Conservation (phyloP, 2,113 vertebrate genomes). For the Dermatemys mawii region DNA sequence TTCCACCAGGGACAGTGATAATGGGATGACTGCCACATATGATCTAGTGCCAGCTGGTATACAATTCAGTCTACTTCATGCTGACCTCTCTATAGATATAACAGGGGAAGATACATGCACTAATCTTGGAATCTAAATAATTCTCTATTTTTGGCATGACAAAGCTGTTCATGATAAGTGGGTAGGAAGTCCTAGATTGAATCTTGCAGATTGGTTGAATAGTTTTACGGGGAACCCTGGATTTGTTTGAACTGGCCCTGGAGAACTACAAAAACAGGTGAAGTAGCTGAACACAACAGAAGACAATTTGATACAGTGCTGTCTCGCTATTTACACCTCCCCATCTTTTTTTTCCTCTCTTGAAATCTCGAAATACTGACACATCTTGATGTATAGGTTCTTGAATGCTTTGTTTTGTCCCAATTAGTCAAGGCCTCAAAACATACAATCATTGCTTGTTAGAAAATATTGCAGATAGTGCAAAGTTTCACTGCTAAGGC, state of each 20-base stretch:
- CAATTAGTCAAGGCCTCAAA: not conserved
- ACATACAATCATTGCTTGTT: not conserved
- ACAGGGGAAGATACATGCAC: not conserved
- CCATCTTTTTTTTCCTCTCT: not conserved
- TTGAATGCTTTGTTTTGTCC: not conserved
- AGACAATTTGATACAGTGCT: not conserved
- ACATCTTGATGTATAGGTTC: not conserved
- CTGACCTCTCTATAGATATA: not conserved
- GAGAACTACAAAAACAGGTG: not conserved
- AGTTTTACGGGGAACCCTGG: not conserved
- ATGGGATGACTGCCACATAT: not conserved
- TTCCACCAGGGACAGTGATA: not conserved
- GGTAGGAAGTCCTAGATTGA: not conserved
- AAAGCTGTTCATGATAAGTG: not conserved
- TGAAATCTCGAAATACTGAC: not conserved
- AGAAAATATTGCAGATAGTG: not conserved
- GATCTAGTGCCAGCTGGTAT: not conserved
- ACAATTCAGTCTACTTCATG: not conserved
- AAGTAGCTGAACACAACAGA: slow-evolving; percentile 9
- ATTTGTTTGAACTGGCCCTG: not conserved
- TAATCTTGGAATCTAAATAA: not conserved
- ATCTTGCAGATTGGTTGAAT: not conserved
- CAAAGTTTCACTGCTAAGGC: not conserved
- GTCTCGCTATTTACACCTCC: not conserved
- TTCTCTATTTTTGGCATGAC: not conserved